Base-by-base conservation (phyloP, 2,888 invertebrate genomes). In the Nomada lathburiana region DNA sequence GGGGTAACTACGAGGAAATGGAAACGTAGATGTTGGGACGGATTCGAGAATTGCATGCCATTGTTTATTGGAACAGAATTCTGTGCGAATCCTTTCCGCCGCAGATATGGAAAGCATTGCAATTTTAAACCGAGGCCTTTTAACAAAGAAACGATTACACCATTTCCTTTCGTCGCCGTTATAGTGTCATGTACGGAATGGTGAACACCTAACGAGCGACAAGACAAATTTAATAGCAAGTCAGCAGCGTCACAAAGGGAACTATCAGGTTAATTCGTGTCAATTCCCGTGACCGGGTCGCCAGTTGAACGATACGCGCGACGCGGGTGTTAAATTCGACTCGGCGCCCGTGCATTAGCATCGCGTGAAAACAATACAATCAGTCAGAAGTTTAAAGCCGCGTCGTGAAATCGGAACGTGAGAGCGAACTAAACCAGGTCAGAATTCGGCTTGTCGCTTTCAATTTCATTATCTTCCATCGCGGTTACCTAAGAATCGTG, bases 251-350 rank as follows among this genome's bases (percentile, higher is more conserved):
- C 53, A 69, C 29, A 44, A 55, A 55, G 52, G 36, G 65, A 55
- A 82, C 82, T 69, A 73, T 84, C 63, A 60, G 73, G 71, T 84
- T 83, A 90, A 90, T 90, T 90, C 87, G 86, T 89, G 89, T 86
- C 90, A 89, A 90, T 89, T 90, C 86, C 55, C 88, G 77, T 85
- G 88, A 90, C 80, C 88, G 82, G 89, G 88, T 87, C 84, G 86
- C 69, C 72, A 70, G 86, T 84, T 86, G 42, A 85, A 86, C 75
- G 65, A 84, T 84, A 76, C 75, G 78, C 72, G 64, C 76, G 68
- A 52, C 70, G 55, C 68, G 70, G 76, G 65, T 65, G 76, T 70
- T 84, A 79, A 83, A 88, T 84, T 83, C 69, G 77, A 82, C 69
- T 73, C 79, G 73, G 70, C 82, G 77, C 83, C 82, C 81, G 85